phyloP scores from a whole-genome alignment of 2,888 invertebrate genomes.

The Plutella xylostella region DNA sequence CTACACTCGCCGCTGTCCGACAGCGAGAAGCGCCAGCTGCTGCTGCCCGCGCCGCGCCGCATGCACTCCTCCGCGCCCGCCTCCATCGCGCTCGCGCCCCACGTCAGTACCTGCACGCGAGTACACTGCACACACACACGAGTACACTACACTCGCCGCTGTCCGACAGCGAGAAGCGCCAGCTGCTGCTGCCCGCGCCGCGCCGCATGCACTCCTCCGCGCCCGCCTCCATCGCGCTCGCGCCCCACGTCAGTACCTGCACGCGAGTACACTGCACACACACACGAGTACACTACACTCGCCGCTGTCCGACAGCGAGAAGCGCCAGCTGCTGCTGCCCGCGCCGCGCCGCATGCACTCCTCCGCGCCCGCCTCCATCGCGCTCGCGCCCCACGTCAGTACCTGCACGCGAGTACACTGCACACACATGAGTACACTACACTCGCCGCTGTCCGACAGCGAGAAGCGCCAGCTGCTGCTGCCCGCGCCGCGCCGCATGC shows the following conservation, averaged over 20 bases:
- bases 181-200: slow-evolving; percentile 74
- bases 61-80: too few relatives aligned
- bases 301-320: slow-evolving; percentile 85
- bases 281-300: slow-evolving; percentile 60
- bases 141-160: slow-evolving; percentile 74
- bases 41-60: slow-evolving; percentile 83
- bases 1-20: slow-evolving; percentile 87
- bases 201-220: slow-evolving; percentile 81
- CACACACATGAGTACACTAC: slow-evolving; percentile 27
- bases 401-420: too few relatives aligned
- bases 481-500: slow-evolving; percentile 45
- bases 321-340: slow-evolving; percentile 79
- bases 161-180: slow-evolving; percentile 86
- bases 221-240: slow-evolving; percentile 78
- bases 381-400: slow-evolving; percentile 21
- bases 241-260: background rate
- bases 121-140: too few relatives aligned
- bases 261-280: too few relatives aligned
- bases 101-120: slow-evolving; percentile 36
- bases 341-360: slow-evolving; percentile 75
- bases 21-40: slow-evolving; percentile 84
- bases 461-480: slow-evolving; percentile 85
- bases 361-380: slow-evolving; percentile 85
- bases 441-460: slow-evolving; percentile 84
- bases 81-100: slow-evolving; percentile 71